A percentile compares a stretch with the other conserved stretches of the same genome.
These are phyloP conservation scores for Callocephalon fimbriatum DNA, from an alignment of 2,113 vertebrate species.

Conservation along the genomic window DNA sequence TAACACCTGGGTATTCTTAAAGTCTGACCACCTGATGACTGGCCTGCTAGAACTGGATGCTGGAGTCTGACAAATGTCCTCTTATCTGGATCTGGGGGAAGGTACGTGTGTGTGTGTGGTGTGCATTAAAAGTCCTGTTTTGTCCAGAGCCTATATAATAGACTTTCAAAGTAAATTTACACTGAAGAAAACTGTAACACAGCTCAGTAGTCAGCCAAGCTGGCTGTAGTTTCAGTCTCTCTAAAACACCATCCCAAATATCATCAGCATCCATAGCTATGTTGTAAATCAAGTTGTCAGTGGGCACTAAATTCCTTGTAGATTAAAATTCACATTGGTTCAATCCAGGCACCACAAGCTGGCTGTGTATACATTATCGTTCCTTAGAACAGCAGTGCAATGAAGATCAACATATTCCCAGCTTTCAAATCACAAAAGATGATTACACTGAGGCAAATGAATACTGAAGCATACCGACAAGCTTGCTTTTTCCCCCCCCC, in stretches of 20 bases:
- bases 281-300: not conserved
- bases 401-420: not conserved
- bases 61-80: not conserved
- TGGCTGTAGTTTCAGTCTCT: not conserved
- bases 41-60: not conserved
- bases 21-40: not conserved
- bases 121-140: not conserved
- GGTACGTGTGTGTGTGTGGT: not conserved
- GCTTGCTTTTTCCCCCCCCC: fast-evolving
- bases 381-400: not conserved
- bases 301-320: not conserved
- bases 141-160: not conserved
- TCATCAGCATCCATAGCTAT: not conserved
- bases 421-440: not conserved
- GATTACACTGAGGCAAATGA: not conserved
- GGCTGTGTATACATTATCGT: not conserved
- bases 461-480: not conserved
- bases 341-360: not conserved
- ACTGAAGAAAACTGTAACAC: not conserved
- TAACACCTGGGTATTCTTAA: slow-evolving; percentile 5
- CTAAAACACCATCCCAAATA: not conserved
- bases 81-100: not conserved
- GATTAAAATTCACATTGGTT: slow-evolving; percentile 2
- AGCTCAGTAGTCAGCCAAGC: not conserved
- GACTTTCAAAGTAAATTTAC: not conserved